Percentiles rank a stretch among this genome's conserved stretches.
Conservation (phyloP, 1,140 invertebrate genomes). For the Brachionus paranguensis region DNA sequence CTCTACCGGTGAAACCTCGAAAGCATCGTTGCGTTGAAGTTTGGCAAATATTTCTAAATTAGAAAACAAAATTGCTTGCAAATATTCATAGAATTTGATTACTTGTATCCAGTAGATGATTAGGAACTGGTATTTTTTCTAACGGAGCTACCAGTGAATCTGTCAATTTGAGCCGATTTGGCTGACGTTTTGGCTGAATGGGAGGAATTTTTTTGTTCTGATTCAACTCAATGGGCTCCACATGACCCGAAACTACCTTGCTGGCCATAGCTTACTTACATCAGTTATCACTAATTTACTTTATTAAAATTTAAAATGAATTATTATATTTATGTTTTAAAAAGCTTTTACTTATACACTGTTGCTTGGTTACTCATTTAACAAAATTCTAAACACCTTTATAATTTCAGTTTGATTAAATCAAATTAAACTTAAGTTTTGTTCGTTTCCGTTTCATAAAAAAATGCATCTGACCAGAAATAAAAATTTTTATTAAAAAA, state of each 20-base stretch:
- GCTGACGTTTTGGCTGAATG: background rate
- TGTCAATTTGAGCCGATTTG: background rate
- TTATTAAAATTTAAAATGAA: background rate
- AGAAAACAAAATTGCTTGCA: background rate
- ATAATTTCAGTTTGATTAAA: background rate
- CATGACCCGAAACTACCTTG: background rate
- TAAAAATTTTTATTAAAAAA: no score
- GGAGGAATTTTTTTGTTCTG: conserved; percentile 26
- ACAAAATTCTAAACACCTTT: background rate
- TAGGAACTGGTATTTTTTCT: conserved; percentile 47
- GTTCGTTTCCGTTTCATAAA: no score
- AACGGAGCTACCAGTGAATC: conserved; percentile 46
- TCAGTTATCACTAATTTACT: background rate
- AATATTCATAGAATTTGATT: background rate
- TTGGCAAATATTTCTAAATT: conserved; percentile 51
- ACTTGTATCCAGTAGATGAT: conserved; percentile 55
- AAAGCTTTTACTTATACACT: conserved; percentile 26
- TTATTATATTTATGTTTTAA: background rate
- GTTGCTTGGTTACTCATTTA: conserved; percentile 3
- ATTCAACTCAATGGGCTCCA: background rate
- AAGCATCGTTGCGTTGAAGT: conserved; percentile 48
- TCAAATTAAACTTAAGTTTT: background rate
- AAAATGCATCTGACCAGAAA: no score
- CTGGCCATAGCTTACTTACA: background rate
- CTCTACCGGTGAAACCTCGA: conserved; percentile 48